phyloP scores from a whole-genome alignment of 2,113 vertebrate genomes.

The Hemiscyllium ocellatum region DNA sequence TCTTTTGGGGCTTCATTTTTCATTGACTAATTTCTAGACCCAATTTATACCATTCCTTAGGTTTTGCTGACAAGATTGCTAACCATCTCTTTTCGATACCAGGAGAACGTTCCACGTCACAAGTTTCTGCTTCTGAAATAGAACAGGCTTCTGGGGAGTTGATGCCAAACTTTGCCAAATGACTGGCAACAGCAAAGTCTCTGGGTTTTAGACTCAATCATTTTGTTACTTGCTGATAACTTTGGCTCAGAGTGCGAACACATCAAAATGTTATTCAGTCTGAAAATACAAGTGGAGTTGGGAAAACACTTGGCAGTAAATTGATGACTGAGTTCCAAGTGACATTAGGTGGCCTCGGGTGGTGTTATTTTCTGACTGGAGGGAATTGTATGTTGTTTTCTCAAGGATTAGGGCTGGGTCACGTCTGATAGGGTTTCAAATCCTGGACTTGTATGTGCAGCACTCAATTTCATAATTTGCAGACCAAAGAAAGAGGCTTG shows the following conservation, averaged over 20 bases:
- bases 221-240: background rate
- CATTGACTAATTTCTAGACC: too few species aligned
- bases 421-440: too few species aligned
- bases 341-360: background rate
- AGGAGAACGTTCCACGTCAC: background rate
- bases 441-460: too few species aligned
- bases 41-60: background rate
- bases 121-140: background rate
- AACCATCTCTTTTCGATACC: background rate
- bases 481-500: too few species aligned
- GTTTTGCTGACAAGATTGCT: background rate
- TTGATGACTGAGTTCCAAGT: background rate
- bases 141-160: background rate
- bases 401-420: too few species aligned
- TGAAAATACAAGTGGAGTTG: background rate
- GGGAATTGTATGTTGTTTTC: too few species aligned
- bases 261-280: background rate
- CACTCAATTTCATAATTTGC: too few species aligned
- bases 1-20: too few species aligned
- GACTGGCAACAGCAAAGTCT: background rate
- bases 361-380: too few species aligned
- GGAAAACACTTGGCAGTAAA: background rate
- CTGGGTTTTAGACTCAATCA: background rate
- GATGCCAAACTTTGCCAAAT: background rate
- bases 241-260: background rate